Conservation (phyloP, 2,888 invertebrate species). For the Drosophila testacea region DNA sequence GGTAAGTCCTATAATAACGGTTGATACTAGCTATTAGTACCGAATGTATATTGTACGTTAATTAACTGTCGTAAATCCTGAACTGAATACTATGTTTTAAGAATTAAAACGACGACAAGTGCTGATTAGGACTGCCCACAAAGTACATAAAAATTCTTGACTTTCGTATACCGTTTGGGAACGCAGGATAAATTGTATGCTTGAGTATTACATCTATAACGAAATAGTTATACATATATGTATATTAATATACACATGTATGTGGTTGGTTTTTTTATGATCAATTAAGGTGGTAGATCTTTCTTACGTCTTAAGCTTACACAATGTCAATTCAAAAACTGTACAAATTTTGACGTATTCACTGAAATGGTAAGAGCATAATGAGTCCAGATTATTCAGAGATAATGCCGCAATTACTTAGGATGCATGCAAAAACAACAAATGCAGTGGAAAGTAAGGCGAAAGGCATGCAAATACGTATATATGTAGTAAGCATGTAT, state of each 20-base stretch:
- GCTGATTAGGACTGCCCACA: constrained; percentile 1
- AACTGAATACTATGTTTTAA: constrained; percentile 1
- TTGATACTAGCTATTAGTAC: not conserved
- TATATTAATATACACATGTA: constrained; percentile 25
- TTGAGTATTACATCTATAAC: constrained; percentile 49
- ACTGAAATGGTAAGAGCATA: constrained; percentile 78
- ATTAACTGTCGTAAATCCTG: not conserved
- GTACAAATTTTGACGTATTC: constrained; percentile 68
- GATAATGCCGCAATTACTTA: constrained; percentile 21
- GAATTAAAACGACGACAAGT: not conserved
- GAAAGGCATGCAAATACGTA: constrained; percentile 35
- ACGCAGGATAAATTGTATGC: constrained; percentile 11
- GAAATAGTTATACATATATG: constrained; percentile 38
- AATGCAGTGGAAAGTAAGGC: not conserved
- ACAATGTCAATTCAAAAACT: constrained; percentile 68
- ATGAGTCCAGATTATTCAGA: constrained; percentile 50
- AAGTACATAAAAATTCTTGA: constrained; percentile 10
- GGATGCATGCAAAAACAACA: constrained; percentile 56
- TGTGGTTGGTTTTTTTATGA: constrained; percentile 37
- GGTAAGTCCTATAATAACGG: constrained; percentile 1
- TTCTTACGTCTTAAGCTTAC: constrained; percentile 60
- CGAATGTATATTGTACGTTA: not conserved
- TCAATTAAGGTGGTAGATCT: constrained; percentile 59
- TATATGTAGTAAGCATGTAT: not conserved
- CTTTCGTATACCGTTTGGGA: constrained; percentile 23